Conservation (phyloP, 2,113 vertebrate species). For the Gila orcuttii region DNA sequence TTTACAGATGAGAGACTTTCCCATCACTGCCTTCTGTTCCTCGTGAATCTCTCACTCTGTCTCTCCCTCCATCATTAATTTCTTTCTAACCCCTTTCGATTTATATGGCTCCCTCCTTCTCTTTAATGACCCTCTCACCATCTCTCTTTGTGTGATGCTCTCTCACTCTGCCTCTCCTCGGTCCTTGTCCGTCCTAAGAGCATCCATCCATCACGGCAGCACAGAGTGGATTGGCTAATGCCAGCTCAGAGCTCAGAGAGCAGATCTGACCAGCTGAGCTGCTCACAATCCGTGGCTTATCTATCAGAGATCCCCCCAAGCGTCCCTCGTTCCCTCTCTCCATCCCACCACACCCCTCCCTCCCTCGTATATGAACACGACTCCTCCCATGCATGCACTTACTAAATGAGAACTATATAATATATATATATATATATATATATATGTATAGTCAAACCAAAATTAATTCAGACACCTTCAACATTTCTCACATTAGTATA, state of each 20-base stretch:
- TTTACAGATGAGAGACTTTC: constrained; percentile 63
- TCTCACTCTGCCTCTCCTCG: constrained; percentile 17
- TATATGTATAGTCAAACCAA: too few species aligned
- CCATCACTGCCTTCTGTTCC: constrained; percentile 38
- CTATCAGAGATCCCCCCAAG: constrained; percentile 33
- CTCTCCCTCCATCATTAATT: constrained; percentile 51
- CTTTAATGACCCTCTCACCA: constrained; percentile 4
- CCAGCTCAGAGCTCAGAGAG: constrained; percentile 50
- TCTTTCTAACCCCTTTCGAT: constrained; percentile 46
- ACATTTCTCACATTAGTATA: too few species aligned
- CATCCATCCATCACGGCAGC: constrained; percentile 65
- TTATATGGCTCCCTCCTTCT: constrained; percentile 38
- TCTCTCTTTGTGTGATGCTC: neutral
- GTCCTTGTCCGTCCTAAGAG: constrained; percentile 36
- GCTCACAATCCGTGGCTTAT: constrained; percentile 47
- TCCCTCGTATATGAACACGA: constrained; percentile 2
- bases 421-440: too few species aligned
- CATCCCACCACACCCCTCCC: neutral
- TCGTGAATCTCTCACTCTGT: constrained; percentile 47
- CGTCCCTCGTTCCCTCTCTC: neutral
- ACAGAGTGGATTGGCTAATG: constrained; percentile 64
- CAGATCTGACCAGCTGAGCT: constrained; percentile 43
- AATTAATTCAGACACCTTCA: too few species aligned
- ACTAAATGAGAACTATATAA: too few species aligned
- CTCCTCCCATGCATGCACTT: neutral